Conservation (phyloP, 1,140 invertebrate species). For the Andrena cerasifolii region DNA sequence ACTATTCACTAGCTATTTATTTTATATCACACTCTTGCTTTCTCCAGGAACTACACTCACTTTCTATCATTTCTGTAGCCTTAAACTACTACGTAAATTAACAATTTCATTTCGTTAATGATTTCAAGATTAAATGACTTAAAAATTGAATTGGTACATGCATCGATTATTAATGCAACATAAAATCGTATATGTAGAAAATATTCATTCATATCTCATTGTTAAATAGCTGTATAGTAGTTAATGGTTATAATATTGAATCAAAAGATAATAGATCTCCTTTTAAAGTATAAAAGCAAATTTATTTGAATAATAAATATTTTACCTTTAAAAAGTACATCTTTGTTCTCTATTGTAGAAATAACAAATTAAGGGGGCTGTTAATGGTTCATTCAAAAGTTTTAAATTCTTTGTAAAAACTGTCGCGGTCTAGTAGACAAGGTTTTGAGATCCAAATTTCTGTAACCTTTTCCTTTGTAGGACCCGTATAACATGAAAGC, state of each 20-base stretch:
- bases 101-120: too few species aligned
- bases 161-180: neutral
- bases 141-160: too few species aligned
- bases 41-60: neutral
- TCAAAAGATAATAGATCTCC: neutral
- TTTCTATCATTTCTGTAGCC: neutral
- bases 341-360: too few species aligned
- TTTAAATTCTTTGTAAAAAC: neutral
- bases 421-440: too few species aligned
- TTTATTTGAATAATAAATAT: neutral
- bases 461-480: conserved; percentile 76
- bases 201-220: neutral
- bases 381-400: too few species aligned
- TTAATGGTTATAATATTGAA: neutral
- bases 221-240: too few species aligned
- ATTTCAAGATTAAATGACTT: too few species aligned
- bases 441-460: neutral
- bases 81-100: too few species aligned
- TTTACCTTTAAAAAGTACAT: too few species aligned
- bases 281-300: neutral
- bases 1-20: neutral
- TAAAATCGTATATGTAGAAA: neutral
- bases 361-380: too few species aligned
- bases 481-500: conserved; percentile 95
- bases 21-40: neutral